Conservation (phyloP, 2,797 vertebrate species). For the Heteromormyrus szaboi region DNA sequence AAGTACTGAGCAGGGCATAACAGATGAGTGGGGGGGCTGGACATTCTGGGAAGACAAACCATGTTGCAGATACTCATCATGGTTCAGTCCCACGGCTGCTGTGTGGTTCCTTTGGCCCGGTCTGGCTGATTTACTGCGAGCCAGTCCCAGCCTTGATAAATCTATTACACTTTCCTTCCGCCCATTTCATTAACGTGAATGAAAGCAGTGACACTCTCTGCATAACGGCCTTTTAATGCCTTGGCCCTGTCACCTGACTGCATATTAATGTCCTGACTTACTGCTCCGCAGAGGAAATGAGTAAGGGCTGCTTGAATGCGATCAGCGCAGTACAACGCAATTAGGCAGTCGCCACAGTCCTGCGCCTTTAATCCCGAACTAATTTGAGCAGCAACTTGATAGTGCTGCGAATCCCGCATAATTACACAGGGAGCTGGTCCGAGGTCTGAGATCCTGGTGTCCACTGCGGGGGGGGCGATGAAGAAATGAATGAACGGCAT, state of each 20-base stretch:
- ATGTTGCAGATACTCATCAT: background rate
- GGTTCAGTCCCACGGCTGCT: slow-evolving; percentile 37
- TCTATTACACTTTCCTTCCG: slow-evolving; percentile 83
- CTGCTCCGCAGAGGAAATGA: slow-evolving; percentile 78
- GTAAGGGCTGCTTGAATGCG: slow-evolving; percentile 81
- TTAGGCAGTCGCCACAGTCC: slow-evolving; percentile 80
- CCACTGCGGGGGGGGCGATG: slow-evolving; percentile 78
- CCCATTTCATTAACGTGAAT: slow-evolving; percentile 83
- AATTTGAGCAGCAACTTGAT: slow-evolving; percentile 83
- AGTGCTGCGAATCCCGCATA: slow-evolving; percentile 81
- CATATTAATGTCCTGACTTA: slow-evolving; percentile 83
- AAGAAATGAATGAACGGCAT: background rate
- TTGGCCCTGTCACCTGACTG: slow-evolving; percentile 78
- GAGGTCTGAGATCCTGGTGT: slow-evolving; percentile 67
- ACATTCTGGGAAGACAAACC: background rate
- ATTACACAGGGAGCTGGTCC: slow-evolving; percentile 71
- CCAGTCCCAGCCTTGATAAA: slow-evolving; percentile 83
- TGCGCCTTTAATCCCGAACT: slow-evolving; percentile 84
- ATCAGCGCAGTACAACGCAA: slow-evolving; percentile 85
- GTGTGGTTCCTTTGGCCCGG: slow-evolving; percentile 87
- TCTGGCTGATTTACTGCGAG: slow-evolving; percentile 85
- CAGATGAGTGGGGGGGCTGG: background rate
- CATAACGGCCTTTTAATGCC: slow-evolving; percentile 81
- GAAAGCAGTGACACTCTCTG: slow-evolving; percentile 77
- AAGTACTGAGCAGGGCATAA: background rate